These are phyloP conservation scores for Meriones psammophilus DNA, from an alignment of 2,797 vertebrate genomes.

Conservation along the genomic window DNA sequence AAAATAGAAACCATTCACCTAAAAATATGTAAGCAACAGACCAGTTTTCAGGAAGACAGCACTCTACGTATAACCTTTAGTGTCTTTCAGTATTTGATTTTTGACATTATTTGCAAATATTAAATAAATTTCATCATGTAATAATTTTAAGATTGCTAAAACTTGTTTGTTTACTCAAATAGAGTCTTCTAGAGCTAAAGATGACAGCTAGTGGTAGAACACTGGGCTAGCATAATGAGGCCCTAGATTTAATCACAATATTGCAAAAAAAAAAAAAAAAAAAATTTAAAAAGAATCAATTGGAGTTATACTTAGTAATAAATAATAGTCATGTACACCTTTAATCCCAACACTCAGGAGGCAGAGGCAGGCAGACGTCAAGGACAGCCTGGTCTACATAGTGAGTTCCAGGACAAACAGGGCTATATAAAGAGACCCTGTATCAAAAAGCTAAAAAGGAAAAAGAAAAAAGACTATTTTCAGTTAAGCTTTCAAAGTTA, in stretches of 20 bases:
- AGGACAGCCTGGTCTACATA: not conserved
- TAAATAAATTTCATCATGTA: slow-evolving; percentile 53
- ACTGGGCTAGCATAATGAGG: not conserved
- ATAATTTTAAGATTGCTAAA: slow-evolving; percentile 30
- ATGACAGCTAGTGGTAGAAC: not conserved
- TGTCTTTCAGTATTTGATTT: not conserved
- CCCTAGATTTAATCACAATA: not conserved
- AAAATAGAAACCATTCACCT: not conserved
- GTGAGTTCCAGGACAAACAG: not conserved
- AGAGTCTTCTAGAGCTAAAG: not conserved
- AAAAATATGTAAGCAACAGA: not conserved
- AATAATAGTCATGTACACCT: not conserved
- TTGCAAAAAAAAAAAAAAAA: not conserved
- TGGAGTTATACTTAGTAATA: not conserved
- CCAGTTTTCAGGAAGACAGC: slow-evolving; percentile 5
- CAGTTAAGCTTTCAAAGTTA: slow-evolving; percentile 48
- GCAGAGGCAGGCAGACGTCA: not conserved
- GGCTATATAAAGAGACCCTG: not conserved
- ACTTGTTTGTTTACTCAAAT: slow-evolving; percentile 44
- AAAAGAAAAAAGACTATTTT: not conserved
- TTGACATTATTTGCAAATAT: slow-evolving; percentile 40
- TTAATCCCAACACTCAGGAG: not conserved
- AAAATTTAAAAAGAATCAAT: not conserved
- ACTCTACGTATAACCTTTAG: not conserved
- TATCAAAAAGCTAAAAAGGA: not conserved